A percentile compares a stretch with the other conserved stretches of the same genome.
Evolutionary conservation across 64 coral and sea anemone genomes (phyloP).

Genomic region (Anthopleura sola): DNA sequence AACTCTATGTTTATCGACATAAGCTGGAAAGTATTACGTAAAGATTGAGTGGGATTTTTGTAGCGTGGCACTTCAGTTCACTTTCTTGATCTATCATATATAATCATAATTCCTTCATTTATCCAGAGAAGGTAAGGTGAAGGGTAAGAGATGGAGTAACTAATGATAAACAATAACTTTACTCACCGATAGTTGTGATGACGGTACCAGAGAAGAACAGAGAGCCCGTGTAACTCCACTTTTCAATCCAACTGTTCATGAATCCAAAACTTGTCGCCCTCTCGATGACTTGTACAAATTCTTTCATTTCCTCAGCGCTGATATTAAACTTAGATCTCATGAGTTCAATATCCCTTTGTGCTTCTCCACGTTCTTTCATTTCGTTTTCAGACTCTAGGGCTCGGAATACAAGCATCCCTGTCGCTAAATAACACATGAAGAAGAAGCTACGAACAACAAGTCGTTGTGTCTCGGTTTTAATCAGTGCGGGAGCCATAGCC

Average conservation of each 20-base stretch:
- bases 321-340: conserved; percentile 73
- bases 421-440: conserved; percentile 64
- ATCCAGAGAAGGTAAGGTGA: background rate
- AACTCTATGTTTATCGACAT: background rate
- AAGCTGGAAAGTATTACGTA: background rate
- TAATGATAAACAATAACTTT: background rate
- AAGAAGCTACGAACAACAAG: conserved; percentile 65
- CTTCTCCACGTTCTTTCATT: conserved; percentile 27
- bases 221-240: conserved; percentile 86
- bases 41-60: no score
- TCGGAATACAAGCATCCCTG: conserved; percentile 79
- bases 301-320: conserved; percentile 55
- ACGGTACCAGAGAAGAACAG: conserved; percentile 94
- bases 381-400: conserved; percentile 78
- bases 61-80: background rate
- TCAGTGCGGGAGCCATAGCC: background rate
- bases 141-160: background rate
- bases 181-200: conserved; percentile 95
- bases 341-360: conserved; percentile 35
- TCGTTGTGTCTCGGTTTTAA: conserved; percentile 58
- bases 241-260: conserved; percentile 68
- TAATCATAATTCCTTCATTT: background rate
- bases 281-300: conserved; percentile 61
- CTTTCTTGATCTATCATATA: background rate
- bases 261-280: conserved; percentile 72